Base-by-base conservation (phyloP, 2,797 vertebrate species). In the Amniataba percoides region DNA sequence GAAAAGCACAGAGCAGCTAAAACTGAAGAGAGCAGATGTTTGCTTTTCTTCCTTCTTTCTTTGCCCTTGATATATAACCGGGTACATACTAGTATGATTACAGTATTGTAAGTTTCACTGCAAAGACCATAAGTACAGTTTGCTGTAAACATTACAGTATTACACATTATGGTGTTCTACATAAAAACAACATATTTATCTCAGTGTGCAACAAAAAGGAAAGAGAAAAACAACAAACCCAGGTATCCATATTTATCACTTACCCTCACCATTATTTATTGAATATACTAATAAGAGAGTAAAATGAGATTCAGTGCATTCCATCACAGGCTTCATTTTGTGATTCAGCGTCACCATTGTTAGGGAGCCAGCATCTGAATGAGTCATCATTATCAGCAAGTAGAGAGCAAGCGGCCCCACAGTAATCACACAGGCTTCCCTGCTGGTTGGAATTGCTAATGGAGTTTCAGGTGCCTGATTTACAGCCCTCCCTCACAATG, bases 401-500 rank as follows among this genome's bases (percentile, higher is more conserved):
- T 27, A 53, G 78, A 74, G 73, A 88, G 82, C 59, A 66, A 80
- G 62, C 42, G 15, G 23, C 77, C 77, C 82, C 64, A 51, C 57
- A 66, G 82, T 87, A 85, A 91, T 93, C 90, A 89, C 80, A 59
- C 67, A 78, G 80, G 59, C 66, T 71, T 77, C 77, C 74, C 68
- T 72, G 80, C 80, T 85, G 80, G 72, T 70, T 85, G 82, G 74
- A 87, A 85, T 87, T 68, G 46, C 82, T 91, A 92, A 92, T 89
- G 67, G 74, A 61, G 81, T 90, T 91, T 89, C 87, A 91, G 90
- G 89, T 88, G 82, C 74, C 77, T 90, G 88, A 92, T 92, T 89
- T 91, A 86, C 86, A 85, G 65, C 66, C 79, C 78, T 55, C 64
- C 60, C 57, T 77, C 42, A 52, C 65, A 55, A 19, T 70, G 78